Percentiles rank a stretch among this genome's conserved stretches.
Conservation (phyloP, 2,888 invertebrate genomes). For the Sarcophaga caerulescens region DNA sequence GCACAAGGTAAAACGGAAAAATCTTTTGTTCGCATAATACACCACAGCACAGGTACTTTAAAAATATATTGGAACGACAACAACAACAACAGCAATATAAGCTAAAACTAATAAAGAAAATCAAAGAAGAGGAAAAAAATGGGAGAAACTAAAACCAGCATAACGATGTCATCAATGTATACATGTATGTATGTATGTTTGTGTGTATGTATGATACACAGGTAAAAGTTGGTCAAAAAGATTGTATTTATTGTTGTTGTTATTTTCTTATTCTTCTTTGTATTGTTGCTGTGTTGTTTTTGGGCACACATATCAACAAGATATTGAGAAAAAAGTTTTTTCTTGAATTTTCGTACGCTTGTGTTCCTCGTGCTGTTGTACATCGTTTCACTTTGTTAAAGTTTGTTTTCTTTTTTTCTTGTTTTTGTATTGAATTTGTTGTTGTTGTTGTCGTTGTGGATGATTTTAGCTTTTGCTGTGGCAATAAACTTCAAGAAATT, state of each 20-base stretch:
- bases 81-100: background rate
- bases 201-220: background rate
- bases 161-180: background rate
- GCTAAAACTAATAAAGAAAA: background rate
- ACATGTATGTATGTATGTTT: too few species aligned
- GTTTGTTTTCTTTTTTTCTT: conserved; percentile 8
- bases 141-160: background rate
- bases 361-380: background rate
- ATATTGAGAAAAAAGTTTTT: background rate
- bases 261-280: too few species aligned
- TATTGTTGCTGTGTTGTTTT: too few species aligned
- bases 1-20: background rate
- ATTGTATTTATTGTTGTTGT: conserved; percentile 16
- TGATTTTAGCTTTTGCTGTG: conserved; percentile 18
- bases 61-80: background rate
- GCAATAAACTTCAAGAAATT: conserved; percentile 30
- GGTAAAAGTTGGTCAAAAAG: conserved; percentile 54
- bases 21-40: background rate
- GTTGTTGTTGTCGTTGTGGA: background rate
- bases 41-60: background rate
- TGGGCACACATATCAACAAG: too few species aligned
- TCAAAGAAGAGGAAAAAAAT: background rate
- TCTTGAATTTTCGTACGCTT: background rate
- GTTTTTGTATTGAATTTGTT: conserved; percentile 2
- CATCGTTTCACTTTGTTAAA: conserved; percentile 9